These are phyloP conservation scores for Lochmaea capreae DNA, from an alignment of 2,888 invertebrate genomes.

Conservation along the genomic window DNA sequence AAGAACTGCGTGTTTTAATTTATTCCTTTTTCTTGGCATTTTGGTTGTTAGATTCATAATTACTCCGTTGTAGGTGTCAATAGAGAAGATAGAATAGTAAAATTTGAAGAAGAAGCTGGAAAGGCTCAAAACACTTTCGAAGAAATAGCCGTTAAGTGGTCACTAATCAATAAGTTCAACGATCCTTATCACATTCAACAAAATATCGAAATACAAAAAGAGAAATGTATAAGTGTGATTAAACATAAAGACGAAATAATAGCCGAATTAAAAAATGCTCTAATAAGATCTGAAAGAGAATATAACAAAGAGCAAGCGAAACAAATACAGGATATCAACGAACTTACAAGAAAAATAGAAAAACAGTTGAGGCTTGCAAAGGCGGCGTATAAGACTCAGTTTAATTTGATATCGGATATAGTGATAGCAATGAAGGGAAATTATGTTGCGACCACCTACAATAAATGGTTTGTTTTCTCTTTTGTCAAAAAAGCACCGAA, in stretches of 20 bases:
- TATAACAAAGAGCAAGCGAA: conserved; percentile 71
- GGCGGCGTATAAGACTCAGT: conserved; percentile 79
- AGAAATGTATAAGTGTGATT: conserved; percentile 74
- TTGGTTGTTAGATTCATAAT: neutral
- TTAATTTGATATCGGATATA: conserved; percentile 66
- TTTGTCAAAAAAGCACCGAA: no score
- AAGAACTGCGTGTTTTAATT: no score
- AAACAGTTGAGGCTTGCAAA: conserved; percentile 81
- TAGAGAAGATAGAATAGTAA: conserved; percentile 66
- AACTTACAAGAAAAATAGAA: conserved; percentile 85
- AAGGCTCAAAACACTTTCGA: conserved; percentile 75
- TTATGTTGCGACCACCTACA: neutral
- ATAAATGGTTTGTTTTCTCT: conserved; percentile 5
- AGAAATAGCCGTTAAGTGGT: conserved; percentile 77
- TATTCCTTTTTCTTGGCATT: neutral
- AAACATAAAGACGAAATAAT: conserved; percentile 79
- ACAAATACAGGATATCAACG: conserved; percentile 84
- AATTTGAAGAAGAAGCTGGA: conserved; percentile 76
- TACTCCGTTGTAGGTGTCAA: conserved; percentile 40
- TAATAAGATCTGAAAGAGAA: conserved; percentile 77
- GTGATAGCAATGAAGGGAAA: neutral
- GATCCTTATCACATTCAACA: conserved; percentile 82
- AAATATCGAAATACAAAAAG: conserved; percentile 76
- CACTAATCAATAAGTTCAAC: conserved; percentile 69
- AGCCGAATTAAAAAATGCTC: conserved; percentile 74